Evolutionary conservation across 1,140 invertebrate species (phyloP).

Genomic region (Galleria mellonella): DNA sequence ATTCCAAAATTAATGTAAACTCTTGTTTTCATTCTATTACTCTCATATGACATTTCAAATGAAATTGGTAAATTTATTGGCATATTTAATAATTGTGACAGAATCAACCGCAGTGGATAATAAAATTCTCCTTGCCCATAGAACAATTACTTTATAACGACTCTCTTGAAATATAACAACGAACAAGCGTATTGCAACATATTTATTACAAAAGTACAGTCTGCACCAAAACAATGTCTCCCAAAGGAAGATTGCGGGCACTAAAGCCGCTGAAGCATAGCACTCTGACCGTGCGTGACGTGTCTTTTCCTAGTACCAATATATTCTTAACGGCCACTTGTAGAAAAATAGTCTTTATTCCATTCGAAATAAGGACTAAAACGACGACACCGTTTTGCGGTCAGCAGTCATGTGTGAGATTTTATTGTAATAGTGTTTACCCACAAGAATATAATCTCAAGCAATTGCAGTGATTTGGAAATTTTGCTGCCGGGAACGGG

Average conservation of each 20-base stretch:
- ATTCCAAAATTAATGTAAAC: too few relatives aligned
- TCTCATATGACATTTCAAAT: too few relatives aligned
- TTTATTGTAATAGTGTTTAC: constrained; percentile 11
- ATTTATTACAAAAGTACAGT: too few relatives aligned
- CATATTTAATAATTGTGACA: too few relatives aligned
- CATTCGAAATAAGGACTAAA: constrained; percentile 6
- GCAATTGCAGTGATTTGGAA: neutral
- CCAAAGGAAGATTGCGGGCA: constrained; percentile 14
- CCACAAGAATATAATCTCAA: constrained; percentile 12
- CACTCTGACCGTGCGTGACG: constrained; percentile 23
- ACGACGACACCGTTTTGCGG: neutral
- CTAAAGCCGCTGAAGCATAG: constrained; percentile 27
- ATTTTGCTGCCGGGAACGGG: neutral
- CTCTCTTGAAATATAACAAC: too few relatives aligned
- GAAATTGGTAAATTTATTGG: too few relatives aligned
- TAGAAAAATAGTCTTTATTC: constrained; percentile 2
- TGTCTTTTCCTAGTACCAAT: constrained; percentile 4
- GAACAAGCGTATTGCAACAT: too few relatives aligned
- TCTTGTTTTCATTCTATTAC: too few relatives aligned
- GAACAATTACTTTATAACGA: too few relatives aligned
- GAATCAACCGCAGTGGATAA: too few relatives aligned
- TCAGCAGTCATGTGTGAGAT: constrained; percentile 6
- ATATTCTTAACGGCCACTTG: too few relatives aligned
- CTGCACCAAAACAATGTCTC: constrained; percentile 4
- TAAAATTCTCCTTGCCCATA: too few relatives aligned